Evolutionary conservation across 2,113 vertebrate genomes (phyloP).

Genomic region (Ranitomeya imitator): DNA sequence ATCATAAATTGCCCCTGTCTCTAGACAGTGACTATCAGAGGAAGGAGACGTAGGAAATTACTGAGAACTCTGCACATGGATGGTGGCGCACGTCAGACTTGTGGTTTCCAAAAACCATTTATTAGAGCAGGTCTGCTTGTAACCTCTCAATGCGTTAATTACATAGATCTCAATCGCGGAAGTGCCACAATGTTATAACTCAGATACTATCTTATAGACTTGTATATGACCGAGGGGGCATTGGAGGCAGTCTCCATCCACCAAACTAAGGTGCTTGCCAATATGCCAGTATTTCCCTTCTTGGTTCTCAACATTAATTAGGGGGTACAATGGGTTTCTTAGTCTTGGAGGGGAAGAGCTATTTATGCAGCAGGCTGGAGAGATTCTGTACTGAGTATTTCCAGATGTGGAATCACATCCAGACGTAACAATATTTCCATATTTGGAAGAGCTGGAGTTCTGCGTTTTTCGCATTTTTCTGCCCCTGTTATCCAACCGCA

Average conservation of each 20-base stretch:
- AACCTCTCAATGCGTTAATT: not conserved
- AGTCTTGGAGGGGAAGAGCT: not conserved
- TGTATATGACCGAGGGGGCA: not conserved
- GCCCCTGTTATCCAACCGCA: slow-evolving; percentile 91
- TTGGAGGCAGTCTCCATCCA: not conserved
- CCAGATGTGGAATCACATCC: slow-evolving; percentile 93
- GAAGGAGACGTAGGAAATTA: slow-evolving; percentile 19
- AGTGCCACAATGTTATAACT: not conserved
- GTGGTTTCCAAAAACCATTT: not conserved
- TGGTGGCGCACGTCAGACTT: not conserved
- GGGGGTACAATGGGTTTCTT: slow-evolving; percentile 17
- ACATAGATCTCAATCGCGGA: not conserved
- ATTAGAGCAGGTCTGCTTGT: not conserved
- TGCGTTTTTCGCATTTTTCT: slow-evolving; percentile 98
- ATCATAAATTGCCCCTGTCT: not conserved
- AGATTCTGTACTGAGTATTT: slow-evolving; percentile 77
- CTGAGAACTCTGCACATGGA: not conserved
- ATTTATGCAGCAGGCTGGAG: slow-evolving; percentile 63
- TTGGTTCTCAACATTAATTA: not conserved
- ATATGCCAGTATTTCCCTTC: slow-evolving; percentile 27
- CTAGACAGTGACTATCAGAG: not conserved
- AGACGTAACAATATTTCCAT: slow-evolving; percentile 99
- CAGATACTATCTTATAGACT: not conserved
- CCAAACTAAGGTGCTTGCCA: not conserved
- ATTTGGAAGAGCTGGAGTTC: slow-evolving; percentile 98